These are phyloP conservation scores for Orius insidiosus DNA, from an alignment of 1,140 invertebrate species.

Conservation along the genomic window DNA sequence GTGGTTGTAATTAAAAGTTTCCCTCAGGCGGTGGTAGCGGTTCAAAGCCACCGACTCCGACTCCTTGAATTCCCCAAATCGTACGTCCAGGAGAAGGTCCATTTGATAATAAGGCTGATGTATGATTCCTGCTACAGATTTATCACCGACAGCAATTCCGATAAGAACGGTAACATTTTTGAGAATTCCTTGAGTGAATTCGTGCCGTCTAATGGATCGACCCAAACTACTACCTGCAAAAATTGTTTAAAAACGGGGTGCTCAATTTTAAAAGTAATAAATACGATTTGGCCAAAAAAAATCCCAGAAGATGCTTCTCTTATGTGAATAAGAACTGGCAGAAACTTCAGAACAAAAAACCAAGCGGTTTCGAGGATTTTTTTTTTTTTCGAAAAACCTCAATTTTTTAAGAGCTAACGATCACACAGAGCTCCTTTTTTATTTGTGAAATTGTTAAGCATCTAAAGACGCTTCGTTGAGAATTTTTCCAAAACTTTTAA, in stretches of 20 bases:
- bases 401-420: too few relatives aligned
- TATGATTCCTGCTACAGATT: conserved; percentile 83
- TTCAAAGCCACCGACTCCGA: conserved; percentile 67
- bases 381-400: too few relatives aligned
- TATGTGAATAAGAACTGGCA: too few relatives aligned
- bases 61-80: conserved; percentile 85
- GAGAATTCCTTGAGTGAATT: conserved; percentile 75
- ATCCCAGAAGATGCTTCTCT: too few relatives aligned
- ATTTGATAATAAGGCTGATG: conserved; percentile 87
- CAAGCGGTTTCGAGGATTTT: too few relatives aligned
- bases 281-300: too few relatives aligned
- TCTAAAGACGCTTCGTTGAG: too few relatives aligned
- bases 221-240: conserved; percentile 71
- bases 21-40: conserved; percentile 36
- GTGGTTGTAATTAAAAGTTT: conserved; percentile 78
- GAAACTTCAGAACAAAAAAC: too few relatives aligned
- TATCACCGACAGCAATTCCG: conserved; percentile 79
- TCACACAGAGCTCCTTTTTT: too few relatives aligned
- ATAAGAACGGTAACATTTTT: conserved; percentile 97
- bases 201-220: conserved; percentile 96
- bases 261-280: too few relatives aligned
- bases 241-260: conserved; percentile 7
- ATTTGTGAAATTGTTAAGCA: too few relatives aligned
- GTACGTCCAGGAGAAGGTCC: conserved; percentile 53
- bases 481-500: too few relatives aligned